phyloP scores from a whole-genome alignment of 2,113 vertebrate genomes.

The Thalassoma bifasciatum region DNA sequence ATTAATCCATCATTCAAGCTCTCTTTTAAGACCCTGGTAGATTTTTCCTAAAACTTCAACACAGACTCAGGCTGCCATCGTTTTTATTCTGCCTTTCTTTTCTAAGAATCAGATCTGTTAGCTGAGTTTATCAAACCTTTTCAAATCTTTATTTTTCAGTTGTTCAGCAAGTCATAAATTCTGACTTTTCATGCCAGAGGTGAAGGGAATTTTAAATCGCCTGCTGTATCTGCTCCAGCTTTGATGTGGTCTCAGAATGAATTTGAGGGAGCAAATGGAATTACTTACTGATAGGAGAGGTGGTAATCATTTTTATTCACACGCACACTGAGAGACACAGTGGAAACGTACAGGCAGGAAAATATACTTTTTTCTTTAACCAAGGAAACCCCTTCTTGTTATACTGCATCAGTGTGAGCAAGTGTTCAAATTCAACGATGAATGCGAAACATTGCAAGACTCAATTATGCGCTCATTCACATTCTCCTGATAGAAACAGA shows the following conservation, averaged over 20 bases:
- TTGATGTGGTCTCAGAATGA: constrained; percentile 75
- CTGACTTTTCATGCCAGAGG: constrained; percentile 65
- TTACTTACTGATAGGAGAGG: constrained; percentile 79
- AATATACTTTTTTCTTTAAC: constrained; percentile 53
- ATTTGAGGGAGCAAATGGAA: constrained; percentile 78
- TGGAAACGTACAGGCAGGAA: constrained; percentile 51
- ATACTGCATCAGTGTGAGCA: constrained; percentile 48
- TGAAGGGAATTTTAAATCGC: constrained; percentile 74
- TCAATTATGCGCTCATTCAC: constrained; percentile 69
- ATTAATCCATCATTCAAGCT: too few relatives aligned
- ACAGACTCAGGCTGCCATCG: constrained; percentile 8
- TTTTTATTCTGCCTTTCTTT: constrained; percentile 35
- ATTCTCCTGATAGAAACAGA: constrained; percentile 59
- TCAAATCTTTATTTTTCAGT: constrained; percentile 73
- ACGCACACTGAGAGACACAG: constrained; percentile 52
- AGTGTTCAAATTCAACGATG: constrained; percentile 61
- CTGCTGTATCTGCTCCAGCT: constrained; percentile 74
- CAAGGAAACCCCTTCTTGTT: constrained; percentile 56
- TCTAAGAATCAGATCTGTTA: constrained; percentile 56
- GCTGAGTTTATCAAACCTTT: constrained; percentile 66
- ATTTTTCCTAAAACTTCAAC: constrained; percentile 16
- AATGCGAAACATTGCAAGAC: constrained; percentile 65
- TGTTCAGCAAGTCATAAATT: constrained; percentile 74
- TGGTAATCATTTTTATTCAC: constrained; percentile 79
- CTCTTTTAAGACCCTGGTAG: too few relatives aligned